A percentile compares a stretch with the other conserved stretches of the same genome.
These are phyloP conservation scores for Arvicola amphibius DNA, from an alignment of 2,797 vertebrate species.

Conservation along the genomic window DNA sequence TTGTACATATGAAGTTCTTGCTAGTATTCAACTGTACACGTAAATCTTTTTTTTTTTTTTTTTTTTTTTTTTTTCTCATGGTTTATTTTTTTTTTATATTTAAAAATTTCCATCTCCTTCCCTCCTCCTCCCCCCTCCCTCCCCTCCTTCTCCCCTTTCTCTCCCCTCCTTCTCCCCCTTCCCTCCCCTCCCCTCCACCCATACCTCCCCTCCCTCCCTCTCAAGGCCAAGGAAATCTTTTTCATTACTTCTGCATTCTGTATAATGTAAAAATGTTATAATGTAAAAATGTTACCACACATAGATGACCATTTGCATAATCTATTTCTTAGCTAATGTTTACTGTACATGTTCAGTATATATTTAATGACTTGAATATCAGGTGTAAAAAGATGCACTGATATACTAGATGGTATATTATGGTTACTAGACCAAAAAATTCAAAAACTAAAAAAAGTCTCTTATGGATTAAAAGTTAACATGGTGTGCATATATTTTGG, in stretches of 20 bases:
- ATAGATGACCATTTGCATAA: neutral
- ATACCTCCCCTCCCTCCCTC: too few relatives aligned
- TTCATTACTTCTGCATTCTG: neutral
- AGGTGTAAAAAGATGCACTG: neutral
- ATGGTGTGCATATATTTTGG: neutral
- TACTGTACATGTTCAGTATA: neutral
- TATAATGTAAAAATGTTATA: neutral
- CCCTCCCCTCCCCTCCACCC: too few relatives aligned
- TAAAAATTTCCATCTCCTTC: too few relatives aligned
- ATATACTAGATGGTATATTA: neutral
- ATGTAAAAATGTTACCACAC: neutral
- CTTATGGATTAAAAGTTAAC: neutral
- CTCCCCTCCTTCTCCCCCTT: too few relatives aligned
- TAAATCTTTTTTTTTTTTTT: neutral
- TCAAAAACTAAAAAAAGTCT: neutral
- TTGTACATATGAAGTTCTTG: neutral
- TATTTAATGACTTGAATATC: neutral
- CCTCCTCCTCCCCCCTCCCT: too few relatives aligned
- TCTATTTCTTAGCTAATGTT: neutral
- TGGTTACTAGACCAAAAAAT: neutral
- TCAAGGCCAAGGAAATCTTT: too few relatives aligned
- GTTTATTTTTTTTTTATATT: too few relatives aligned
- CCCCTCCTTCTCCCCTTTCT: too few relatives aligned
- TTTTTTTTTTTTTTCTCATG: neutral
- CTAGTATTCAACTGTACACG: too few relatives aligned